A percentile compares a stretch with the other conserved stretches of the same genome.
These are phyloP conservation scores for Meteorus sp. DNA, from an alignment of 1,140 invertebrate species.

Conservation along the genomic window DNA sequence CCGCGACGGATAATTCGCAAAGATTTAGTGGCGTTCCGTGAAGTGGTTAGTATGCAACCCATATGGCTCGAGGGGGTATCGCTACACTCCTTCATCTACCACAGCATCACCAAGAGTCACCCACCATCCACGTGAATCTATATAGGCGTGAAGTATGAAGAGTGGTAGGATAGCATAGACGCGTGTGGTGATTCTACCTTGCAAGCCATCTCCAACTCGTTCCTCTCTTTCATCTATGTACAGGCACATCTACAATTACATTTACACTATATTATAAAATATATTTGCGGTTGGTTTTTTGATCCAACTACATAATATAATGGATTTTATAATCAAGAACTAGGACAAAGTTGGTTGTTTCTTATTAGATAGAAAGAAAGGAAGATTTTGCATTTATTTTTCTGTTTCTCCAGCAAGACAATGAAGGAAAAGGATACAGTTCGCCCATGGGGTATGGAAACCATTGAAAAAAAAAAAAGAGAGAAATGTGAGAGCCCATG, in stretches of 20 bases:
- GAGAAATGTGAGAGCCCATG: conserved; percentile 3
- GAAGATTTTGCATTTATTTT: not conserved
- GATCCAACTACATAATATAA: too few relatives aligned
- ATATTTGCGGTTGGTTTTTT: too few relatives aligned
- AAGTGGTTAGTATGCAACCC: conserved; percentile 37
- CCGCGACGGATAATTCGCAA: conserved; percentile 31
- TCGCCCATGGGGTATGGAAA: conserved; percentile 11
- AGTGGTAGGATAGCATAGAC: too few relatives aligned
- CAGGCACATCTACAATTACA: too few relatives aligned
- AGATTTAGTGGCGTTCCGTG: conserved; percentile 35
- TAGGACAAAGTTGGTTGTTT: too few relatives aligned
- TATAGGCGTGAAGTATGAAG: too few relatives aligned
- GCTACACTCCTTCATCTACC: conserved; percentile 7
- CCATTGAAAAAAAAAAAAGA: conserved; percentile 13
- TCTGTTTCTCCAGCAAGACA: not conserved
- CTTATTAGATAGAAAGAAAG: too few relatives aligned
- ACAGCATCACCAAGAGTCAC: not conserved
- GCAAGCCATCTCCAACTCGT: too few relatives aligned
- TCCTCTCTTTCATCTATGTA: too few relatives aligned
- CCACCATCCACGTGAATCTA: not conserved
- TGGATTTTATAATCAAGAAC: too few relatives aligned
- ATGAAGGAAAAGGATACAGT: conserved; percentile 6
- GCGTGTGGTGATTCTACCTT: too few relatives aligned
- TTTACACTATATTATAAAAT: too few relatives aligned
- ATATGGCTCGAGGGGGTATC: conserved; percentile 21